Evolutionary conservation across 2,888 invertebrate genomes (phyloP).

Genomic region (Mythimna loreyi): DNA sequence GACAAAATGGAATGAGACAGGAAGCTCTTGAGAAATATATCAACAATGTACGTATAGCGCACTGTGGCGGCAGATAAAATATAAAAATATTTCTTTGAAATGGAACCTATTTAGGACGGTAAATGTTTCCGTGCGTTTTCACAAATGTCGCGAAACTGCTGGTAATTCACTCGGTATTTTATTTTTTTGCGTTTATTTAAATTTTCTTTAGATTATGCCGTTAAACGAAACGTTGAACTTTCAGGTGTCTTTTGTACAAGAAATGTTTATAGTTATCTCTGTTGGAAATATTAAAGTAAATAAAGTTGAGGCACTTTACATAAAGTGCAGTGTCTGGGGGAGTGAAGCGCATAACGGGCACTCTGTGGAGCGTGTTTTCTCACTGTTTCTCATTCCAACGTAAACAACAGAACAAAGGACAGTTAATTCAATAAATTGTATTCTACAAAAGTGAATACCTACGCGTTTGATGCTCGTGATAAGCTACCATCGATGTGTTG

Average conservation of each 20-base stretch:
- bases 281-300: constrained; percentile 11
- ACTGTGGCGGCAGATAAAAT: constrained; percentile 31
- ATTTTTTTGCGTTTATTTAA: constrained; percentile 15
- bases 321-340: constrained; percentile 37
- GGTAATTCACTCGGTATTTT: constrained; percentile 40
- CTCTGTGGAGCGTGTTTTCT: constrained; percentile 30
- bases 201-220: constrained; percentile 14
- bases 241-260: constrained; percentile 10
- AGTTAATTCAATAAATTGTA: constrained; percentile 35
- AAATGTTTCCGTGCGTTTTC: constrained; percentile 57
- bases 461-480: constrained; percentile 46
- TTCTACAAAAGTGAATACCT: constrained; percentile 36
- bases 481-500: constrained; percentile 34
- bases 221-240: constrained; percentile 7
- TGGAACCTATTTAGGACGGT: constrained; percentile 37
- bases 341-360: constrained; percentile 30
- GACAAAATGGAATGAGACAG: constrained; percentile 37
- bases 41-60: constrained; percentile 21
- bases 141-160: constrained; percentile 44
- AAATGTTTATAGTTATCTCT: constrained; percentile 13
- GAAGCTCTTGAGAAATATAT: constrained; percentile 33
- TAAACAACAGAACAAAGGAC: constrained; percentile 44
- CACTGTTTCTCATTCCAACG: constrained; percentile 20
- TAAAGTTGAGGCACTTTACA: constrained; percentile 26
- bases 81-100: constrained; percentile 40